Base-by-base conservation (phyloP, 2,797 vertebrate genomes). In the Fratercula arctica region DNA sequence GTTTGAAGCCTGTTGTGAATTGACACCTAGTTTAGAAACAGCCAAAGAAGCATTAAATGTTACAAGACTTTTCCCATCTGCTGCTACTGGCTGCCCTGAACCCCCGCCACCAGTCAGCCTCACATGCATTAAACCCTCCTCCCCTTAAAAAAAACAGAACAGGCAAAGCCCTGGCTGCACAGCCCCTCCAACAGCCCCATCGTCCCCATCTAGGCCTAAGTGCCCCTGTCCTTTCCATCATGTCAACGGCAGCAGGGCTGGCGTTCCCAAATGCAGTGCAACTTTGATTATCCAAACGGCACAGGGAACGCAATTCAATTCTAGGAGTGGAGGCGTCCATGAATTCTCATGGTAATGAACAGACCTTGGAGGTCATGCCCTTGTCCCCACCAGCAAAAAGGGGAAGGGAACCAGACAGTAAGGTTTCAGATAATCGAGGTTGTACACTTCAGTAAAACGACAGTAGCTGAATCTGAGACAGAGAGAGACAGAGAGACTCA, bases 21-120 rank as follows among this genome's bases (percentile, higher is more conserved):
- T 99, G 99, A 99, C 99, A 99, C 99, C 99, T 99, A 99, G 99
- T 99, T 99, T 99, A 99, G 99, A 99, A 99, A 99, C 99, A 99
- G 99, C 98, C 99, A 99, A 98, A 99, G 99, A 99, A 98, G 99
- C 99, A 98, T 98, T 99, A 99, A 98, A 99, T 98, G 99, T 99
- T 99, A 99, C 98, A 98, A 99, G 98, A 99, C 99, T 99, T 98
- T 98, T 98, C 98, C 98, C 97, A 96, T 97, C 97, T 95, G 97
- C 98, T 96, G 80, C 96, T 96, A 89, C 95, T 97, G 98, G 98
- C 97, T 97, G 95, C 97, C 97, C 97, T 97, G 96, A 96, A 81
- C 90, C 95, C 95, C 93, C 66, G 0, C 85, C 93, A 69, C 66
- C 87, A 11, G 19, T 37, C 3, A 0, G 43, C 28, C 46, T 57